Evolutionary conservation across 2,888 invertebrate species (phyloP).

Genomic region (Pemphredon lugubris): DNA sequence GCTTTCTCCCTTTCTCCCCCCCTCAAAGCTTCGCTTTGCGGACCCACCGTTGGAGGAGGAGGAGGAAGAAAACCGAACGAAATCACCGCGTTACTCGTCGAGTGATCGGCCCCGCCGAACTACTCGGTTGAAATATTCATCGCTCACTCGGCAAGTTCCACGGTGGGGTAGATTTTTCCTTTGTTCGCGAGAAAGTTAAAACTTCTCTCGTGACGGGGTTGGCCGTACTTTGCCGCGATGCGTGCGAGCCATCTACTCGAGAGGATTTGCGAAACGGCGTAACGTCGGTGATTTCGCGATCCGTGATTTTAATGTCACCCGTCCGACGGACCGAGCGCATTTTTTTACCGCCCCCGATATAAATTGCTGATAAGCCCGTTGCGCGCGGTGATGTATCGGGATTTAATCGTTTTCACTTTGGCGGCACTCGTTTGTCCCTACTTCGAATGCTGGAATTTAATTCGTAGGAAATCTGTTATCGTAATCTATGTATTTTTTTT

Average conservation of each 20-base stretch:
- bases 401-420: too few relatives aligned
- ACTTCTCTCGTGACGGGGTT: background rate
- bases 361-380: too few relatives aligned
- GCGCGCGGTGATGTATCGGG: too few relatives aligned
- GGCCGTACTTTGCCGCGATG: background rate
- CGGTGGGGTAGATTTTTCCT: slow-evolving; percentile 5
- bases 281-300: too few relatives aligned
- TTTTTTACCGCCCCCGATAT: too few relatives aligned
- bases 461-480: too few relatives aligned
- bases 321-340: too few relatives aligned
- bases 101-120: slow-evolving; percentile 27
- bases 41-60: background rate
- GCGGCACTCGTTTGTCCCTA: too few relatives aligned
- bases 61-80: slow-evolving; percentile 12
- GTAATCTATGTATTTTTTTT: too few relatives aligned
- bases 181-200: slow-evolving; percentile 24
- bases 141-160: slow-evolving; percentile 23
- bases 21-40: slow-evolving; percentile 2
- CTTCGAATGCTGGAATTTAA: too few relatives aligned
- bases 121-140: slow-evolving; percentile 52
- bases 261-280: too few relatives aligned
- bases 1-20: slow-evolving; percentile 11
- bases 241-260: background rate
- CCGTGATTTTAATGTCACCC: too few relatives aligned
- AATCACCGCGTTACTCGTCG: slow-evolving; percentile 47